These are phyloP conservation scores for Plebejus anna DNA, from an alignment of 2,888 invertebrate genomes.

Conservation along the genomic window DNA sequence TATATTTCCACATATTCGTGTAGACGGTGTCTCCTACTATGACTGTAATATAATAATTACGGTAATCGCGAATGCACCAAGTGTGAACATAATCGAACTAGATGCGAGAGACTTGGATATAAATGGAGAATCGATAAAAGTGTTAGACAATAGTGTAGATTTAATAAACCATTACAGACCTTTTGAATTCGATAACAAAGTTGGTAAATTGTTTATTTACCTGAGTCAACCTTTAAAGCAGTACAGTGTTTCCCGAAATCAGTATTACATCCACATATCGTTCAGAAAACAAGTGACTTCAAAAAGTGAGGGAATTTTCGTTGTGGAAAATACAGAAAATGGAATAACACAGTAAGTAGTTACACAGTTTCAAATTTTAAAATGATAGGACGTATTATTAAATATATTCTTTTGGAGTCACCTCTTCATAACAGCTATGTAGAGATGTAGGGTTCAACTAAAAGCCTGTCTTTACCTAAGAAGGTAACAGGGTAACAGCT, in stretches of 20 bases:
- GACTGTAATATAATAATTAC: conserved; percentile 64
- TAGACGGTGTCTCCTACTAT: conserved; percentile 51
- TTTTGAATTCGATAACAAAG: conserved; percentile 51
- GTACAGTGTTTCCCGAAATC: conserved; percentile 48
- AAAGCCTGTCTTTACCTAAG: no score
- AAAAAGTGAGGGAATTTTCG: conserved; percentile 54
- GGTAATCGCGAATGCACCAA: conserved; percentile 61
- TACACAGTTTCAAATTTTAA: background rate
- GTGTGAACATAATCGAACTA: conserved; percentile 57
- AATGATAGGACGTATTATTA: background rate
- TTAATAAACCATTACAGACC: conserved; percentile 58
- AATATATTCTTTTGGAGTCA: no score
- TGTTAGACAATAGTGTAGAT: conserved; percentile 50
- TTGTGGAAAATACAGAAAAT: conserved; percentile 56
- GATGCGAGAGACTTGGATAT: conserved; percentile 60
- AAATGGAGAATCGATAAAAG: conserved; percentile 50
- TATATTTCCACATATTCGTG: conserved; percentile 56
- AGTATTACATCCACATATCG: conserved; percentile 56
- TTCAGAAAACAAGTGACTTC: conserved; percentile 54
- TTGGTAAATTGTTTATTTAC: conserved; percentile 58
- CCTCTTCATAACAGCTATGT: no score
- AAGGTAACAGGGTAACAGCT: no score
- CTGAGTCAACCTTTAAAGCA: conserved; percentile 54
- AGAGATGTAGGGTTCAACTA: no score
- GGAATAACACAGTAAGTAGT: conserved; percentile 54